Base-by-base conservation (phyloP, 2,888 invertebrate species). In the Timandra comae region DNA sequence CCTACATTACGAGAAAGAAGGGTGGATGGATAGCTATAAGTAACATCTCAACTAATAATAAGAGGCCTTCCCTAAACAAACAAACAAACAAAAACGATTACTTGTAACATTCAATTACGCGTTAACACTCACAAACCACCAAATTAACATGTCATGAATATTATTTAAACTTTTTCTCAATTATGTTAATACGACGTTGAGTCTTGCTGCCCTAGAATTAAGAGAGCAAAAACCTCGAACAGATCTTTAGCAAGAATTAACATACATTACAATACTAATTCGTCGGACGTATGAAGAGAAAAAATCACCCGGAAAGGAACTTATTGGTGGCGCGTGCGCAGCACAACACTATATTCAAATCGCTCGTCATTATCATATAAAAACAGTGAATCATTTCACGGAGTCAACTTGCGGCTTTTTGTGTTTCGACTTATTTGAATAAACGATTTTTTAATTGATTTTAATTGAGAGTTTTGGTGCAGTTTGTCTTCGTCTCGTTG, bases 61-160 rank as follows among this genome's bases (percentile, higher is more conserved):
- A n/a, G n/a, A n/a, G n/a, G n/a, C n/a, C n/a, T n/a, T n/a, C n/a
- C n/a, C n/a, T n/a, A n/a, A n/a, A n/a, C n/a, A n/a, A n/a, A n/a
- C n/a, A n/a, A n/a, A n/a, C n/a, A n/a, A n/a, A n/a, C n/a, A n/a
- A n/a, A n/a, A n/a, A n/a, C 16, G 16, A 16, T 16, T 16, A 16
- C 16, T 3, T 1, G 4, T 16, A 62, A 62, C 67, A 61, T 65
- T 73, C 77, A 78, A 79, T 78, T 75, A 67, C 67, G 65, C 61
- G 69, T 75, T 68, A 76, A 67, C 73, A 75, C 75, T 70, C 63
- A 69, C 63, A 68, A 65, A 72, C 70, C 64, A 55, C 65, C 59
- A 63, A 74, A 80, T 80, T 79, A 78, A 77, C 76, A 78, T 80
- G 72, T 77, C 79, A 80, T 81, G 77, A 81, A 81, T 79, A 80